phyloP scores from a whole-genome alignment of 2,888 invertebrate species.

The Sinopyrophorus schimmeli region DNA sequence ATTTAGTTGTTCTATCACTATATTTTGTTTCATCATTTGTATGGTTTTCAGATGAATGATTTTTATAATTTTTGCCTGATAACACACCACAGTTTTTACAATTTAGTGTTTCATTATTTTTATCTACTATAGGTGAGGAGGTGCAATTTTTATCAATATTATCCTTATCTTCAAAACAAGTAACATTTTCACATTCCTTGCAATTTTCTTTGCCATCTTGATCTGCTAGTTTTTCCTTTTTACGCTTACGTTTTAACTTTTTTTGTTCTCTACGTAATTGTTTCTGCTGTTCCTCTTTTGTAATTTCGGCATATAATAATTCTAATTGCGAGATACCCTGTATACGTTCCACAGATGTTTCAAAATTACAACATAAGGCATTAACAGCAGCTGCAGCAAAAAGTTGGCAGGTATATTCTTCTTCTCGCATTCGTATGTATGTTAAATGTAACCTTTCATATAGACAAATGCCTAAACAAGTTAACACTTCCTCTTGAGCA shows the following conservation, averaged over 20 bases:
- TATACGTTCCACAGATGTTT: slow-evolving; percentile 86
- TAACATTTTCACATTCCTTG: slow-evolving; percentile 37
- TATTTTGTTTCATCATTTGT: slow-evolving; percentile 12
- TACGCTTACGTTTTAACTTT: slow-evolving; percentile 74
- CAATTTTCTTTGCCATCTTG: slow-evolving; percentile 48
- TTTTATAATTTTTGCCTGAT: slow-evolving; percentile 22
- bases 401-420: slow-evolving; percentile 93
- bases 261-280: slow-evolving; percentile 86
- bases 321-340: slow-evolving; percentile 83
- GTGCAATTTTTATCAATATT: slow-evolving; percentile 39
- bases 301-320: slow-evolving; percentile 83
- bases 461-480: slow-evolving; percentile 91
- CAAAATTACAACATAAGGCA: slow-evolving; percentile 85
- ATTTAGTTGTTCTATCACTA: slow-evolving; percentile 18
- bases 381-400: slow-evolving; percentile 87
- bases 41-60: slow-evolving; percentile 11
- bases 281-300: slow-evolving; percentile 82
- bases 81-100: slow-evolving; percentile 39
- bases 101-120: slow-evolving; percentile 42
- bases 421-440: slow-evolving; percentile 83
- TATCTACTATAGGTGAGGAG: slow-evolving; percentile 33
- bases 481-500: slow-evolving; percentile 94
- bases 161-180: slow-evolving; percentile 49
- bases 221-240: slow-evolving; percentile 68
- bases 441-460: slow-evolving; percentile 88